Evolutionary conservation across 2,113 vertebrate species (phyloP).

Genomic region (Natator depressus): DNA sequence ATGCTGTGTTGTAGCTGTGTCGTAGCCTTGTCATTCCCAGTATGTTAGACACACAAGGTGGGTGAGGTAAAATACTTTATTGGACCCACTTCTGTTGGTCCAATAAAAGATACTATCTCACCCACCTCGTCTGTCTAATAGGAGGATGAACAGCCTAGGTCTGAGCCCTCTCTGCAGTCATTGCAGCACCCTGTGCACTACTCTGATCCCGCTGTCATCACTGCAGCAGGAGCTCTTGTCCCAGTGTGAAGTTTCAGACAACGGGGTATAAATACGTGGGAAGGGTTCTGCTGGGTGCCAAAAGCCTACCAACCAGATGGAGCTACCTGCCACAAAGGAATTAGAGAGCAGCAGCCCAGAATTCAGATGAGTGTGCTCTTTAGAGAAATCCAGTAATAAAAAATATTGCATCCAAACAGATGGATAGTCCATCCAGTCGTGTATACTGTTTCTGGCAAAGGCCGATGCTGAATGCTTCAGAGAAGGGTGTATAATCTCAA

Average conservation of each 20-base stretch:
- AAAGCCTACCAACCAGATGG: not conserved
- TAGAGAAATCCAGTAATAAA: not conserved
- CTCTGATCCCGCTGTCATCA: not conserved
- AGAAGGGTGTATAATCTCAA: accelerated
- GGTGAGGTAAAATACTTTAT: too few relatives aligned
- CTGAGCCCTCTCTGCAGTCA: not conserved
- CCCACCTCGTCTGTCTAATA: not conserved
- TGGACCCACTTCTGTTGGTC: too few relatives aligned
- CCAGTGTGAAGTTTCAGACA: not conserved
- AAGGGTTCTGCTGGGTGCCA: not conserved
- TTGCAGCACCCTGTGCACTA: too few relatives aligned
- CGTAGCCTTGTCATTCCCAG: too few relatives aligned
- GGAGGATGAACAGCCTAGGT: not conserved
- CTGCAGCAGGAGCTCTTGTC: not conserved
- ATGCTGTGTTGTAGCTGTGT: too few relatives aligned
- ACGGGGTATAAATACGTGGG: not conserved
- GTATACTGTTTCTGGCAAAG: not conserved
- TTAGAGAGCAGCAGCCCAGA: too few relatives aligned
- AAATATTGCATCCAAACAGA: not conserved
- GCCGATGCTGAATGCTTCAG: not conserved
- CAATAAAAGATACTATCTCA: too few relatives aligned
- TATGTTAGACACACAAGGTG: too few relatives aligned
- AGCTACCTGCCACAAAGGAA: too few relatives aligned
- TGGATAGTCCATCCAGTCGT: not conserved
- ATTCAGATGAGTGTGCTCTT: too few relatives aligned